Conservation (phyloP, 2,888 invertebrate species). For the Glyphotaelius pellucidus region DNA sequence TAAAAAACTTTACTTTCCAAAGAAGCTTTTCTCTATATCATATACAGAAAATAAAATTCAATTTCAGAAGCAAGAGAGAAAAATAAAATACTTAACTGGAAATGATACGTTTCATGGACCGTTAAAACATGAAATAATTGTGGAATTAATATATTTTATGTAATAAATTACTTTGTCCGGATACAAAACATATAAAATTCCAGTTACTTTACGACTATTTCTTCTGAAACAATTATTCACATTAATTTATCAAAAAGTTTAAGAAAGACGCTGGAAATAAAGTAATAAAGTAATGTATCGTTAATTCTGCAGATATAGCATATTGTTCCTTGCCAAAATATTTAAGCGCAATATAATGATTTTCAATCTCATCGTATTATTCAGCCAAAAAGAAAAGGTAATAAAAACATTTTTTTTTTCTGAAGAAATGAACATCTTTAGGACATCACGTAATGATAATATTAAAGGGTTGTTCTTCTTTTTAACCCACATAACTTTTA, state of each 20-base stretch:
- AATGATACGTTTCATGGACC: constrained; percentile 27
- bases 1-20: constrained; percentile 21
- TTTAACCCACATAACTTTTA: too few relatives aligned
- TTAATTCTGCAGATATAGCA: background rate
- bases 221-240: constrained; percentile 24
- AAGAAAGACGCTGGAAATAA: background rate
- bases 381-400: background rate
- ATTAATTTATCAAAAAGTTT: constrained; percentile 24
- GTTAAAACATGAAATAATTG: constrained; percentile 37
- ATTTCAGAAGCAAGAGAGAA: background rate
- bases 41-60: constrained; percentile 7
- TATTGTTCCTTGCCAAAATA: background rate
- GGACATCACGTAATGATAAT: too few relatives aligned
- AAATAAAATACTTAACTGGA: constrained; percentile 11
- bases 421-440: too few relatives aligned
- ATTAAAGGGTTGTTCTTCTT: too few relatives aligned
- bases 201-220: background rate
- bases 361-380: background rate
- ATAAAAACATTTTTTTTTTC: background rate
- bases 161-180: constrained; percentile 13
- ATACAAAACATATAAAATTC: background rate
- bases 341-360: background rate
- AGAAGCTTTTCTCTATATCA: constrained; percentile 8
- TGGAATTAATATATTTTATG: constrained; percentile 21
- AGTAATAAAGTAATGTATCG: background rate